Base-by-base conservation (phyloP, 2,113 vertebrate genomes). In the Oreocharis arfaki region DNA sequence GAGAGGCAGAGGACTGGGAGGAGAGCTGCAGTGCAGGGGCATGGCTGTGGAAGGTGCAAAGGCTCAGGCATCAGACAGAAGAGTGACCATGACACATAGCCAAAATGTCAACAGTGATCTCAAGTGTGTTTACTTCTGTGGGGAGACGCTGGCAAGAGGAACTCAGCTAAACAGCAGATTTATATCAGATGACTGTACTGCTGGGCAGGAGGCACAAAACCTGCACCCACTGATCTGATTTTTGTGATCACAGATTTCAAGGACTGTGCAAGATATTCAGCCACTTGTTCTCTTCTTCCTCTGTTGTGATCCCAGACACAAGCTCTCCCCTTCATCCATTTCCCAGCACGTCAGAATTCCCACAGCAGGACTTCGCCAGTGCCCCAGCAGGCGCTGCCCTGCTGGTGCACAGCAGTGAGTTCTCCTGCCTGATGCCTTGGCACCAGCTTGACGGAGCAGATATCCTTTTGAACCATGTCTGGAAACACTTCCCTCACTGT, bases 321-420 rank as follows among this genome's bases (percentile, higher is more conserved):
- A 90, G 28, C 17, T 90, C n/a, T 65, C 55, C 70, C 30, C 55
- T 70, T 70, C 61, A 19, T 22, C 15, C 24, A 7, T 60, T 47
- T 69, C 37, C 59, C 0, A 0, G 50, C 57, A 32, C 0, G 0
- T 12, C 17, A n/a, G 65, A 35, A 59, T 42, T 65, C 41, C 74
- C 17, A 24, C n/a, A 75, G 33, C 52, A 37, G 50, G 50, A 47
- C 33, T 65, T 52, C 10, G 23, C 13, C 23, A 5, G n/a, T 22
- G 53, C 18, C 63, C 37, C 76, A 56, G 16, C 47, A 27, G 6
- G 1, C 0, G 0, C 44, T n/a, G 24, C 19, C 37, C 24, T 6
- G 27, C 39, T 12, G 5, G 5, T 8, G 24, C 37, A 74, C 63
- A 61, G 59, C 76, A 42, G 3, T 3, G 32, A 17, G 8, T 1